Base-by-base conservation (phyloP, 1,140 invertebrate species). In the Drosophila lowei region DNA sequence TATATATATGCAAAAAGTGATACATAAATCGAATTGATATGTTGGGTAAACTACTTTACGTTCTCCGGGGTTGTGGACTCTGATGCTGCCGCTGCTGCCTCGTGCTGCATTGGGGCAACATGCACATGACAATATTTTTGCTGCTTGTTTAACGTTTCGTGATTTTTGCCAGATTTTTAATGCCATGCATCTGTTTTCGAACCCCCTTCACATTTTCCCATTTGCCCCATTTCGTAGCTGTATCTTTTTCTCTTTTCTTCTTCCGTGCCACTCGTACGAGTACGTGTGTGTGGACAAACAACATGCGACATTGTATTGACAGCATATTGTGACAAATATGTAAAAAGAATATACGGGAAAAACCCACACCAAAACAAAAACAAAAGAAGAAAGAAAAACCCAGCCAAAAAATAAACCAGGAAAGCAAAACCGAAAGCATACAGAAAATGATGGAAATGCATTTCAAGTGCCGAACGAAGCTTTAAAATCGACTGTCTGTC, bases 241-340 rank as follows among this genome's bases (percentile, higher is more conserved):
- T 49, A 52, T 71, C 43, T 53, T 38, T 65, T 67, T 61, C 57
- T 59, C 55, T 78, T 75, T 53, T 72, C 55, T 71, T 47, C 66
- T 38, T 77, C 48, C 77, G 64, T 66, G 61, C 75, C 57, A 56
- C 81, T 78, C 83, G 79, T 89, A 63, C 84, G 46, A 53, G 34
- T 61, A 16, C 61, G 55, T 60, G 59, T 54, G 55, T 80, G 72
- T 64, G 66, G 46, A 60, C 80, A 85, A 85, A 89, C 76, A 89
- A 79, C 75, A 79, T 73, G 65, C 72, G 61, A 62, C 72, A 58
- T 85, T 81, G 72, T 84, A 89, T 84, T 88, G 84, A 88, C 79
- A 84, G 84, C 84, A 89, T 85, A 88, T 89, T 88, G 79, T 84
- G 79, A 88, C 85, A 89, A 84, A 88, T 88, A 79, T 84, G 79